phyloP scores from a whole-genome alignment of 2,888 invertebrate species.

The Scaptomyza cyrtandrae region DNA sequence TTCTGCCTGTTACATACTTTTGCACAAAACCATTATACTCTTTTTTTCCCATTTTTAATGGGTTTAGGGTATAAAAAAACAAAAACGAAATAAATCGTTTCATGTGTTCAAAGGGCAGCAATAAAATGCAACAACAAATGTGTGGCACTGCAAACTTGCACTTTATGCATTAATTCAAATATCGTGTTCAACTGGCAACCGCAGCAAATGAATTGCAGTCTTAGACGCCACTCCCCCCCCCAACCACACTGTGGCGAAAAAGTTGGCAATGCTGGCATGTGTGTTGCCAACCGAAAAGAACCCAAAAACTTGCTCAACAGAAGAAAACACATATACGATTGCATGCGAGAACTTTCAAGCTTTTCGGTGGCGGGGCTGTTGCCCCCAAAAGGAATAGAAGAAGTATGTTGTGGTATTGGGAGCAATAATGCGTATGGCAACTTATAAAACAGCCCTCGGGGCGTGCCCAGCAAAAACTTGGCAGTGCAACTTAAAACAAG shows the following conservation, averaged over 20 bases:
- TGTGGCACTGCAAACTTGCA: conserved; percentile 48
- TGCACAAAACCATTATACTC: no score
- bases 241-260: neutral
- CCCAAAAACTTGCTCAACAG: conserved; percentile 26
- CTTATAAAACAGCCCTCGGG: conserved; percentile 36
- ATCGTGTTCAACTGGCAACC: conserved; percentile 62
- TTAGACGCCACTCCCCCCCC: neutral
- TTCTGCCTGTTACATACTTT: no score
- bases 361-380: conserved; percentile 27
- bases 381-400: conserved; percentile 16
- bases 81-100: conserved; percentile 1
- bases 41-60: no score
- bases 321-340: conserved; percentile 12
- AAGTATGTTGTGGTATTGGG: neutral
- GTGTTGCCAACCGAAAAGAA: conserved; percentile 38
- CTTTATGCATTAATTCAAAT: conserved; percentile 73
- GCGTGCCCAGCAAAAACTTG: conserved; percentile 34
- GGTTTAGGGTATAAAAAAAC: no score
- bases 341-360: conserved; percentile 17
- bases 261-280: conserved; percentile 43
- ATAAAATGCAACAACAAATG: conserved; percentile 15
- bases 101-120: neutral
- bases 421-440: conserved; percentile 22
- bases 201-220: conserved; percentile 31
- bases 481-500: conserved; percentile 20